Conservation (phyloP, 2,797 vertebrate genomes). For the Nyctalus aviator region DNA sequence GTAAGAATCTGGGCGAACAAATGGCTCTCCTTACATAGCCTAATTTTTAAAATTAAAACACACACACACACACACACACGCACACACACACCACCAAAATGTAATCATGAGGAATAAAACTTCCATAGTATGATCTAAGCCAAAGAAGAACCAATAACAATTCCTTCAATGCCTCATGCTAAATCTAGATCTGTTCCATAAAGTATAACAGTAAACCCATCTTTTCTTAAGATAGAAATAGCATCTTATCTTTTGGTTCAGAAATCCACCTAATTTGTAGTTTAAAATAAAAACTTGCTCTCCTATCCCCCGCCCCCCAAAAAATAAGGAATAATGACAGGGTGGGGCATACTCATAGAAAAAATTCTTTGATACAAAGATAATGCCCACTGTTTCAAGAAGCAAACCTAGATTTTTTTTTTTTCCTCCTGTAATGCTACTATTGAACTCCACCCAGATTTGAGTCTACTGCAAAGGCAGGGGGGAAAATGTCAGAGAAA, state of each 20-base stretch:
- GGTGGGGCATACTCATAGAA: slow-evolving; percentile 69
- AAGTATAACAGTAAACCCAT: slow-evolving; percentile 26
- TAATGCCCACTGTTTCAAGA: slow-evolving; percentile 38
- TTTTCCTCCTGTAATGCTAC: slow-evolving; percentile 26
- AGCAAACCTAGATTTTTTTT: slow-evolving; percentile 57
- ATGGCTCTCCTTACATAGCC: slow-evolving; percentile 7
- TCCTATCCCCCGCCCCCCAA: neutral
- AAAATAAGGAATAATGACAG: slow-evolving; percentile 60
- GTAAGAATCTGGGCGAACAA: slow-evolving; percentile 1
- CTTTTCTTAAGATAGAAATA: slow-evolving; percentile 51
- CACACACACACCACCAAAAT: neutral
- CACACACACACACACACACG: neutral
- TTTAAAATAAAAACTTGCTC: slow-evolving; percentile 60
- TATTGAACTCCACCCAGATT: slow-evolving; percentile 82
- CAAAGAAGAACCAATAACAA: slow-evolving; percentile 16
- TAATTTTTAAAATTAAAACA: neutral
- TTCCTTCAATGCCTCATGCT: slow-evolving; percentile 47
- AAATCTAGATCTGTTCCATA: neutral
- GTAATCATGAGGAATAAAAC: slow-evolving; percentile 40
- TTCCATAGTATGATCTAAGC: neutral
- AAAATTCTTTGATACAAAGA: slow-evolving; percentile 54
- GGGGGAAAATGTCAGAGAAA: slow-evolving; percentile 61
- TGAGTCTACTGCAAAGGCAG: slow-evolving; percentile 67
- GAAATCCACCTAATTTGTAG: slow-evolving; percentile 29
- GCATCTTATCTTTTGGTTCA: slow-evolving; percentile 11